Evolutionary conservation across 1,140 invertebrate species (phyloP), one percentile per base, ranked within the genome.

Genomic region (Galleria mellonella): DNA sequence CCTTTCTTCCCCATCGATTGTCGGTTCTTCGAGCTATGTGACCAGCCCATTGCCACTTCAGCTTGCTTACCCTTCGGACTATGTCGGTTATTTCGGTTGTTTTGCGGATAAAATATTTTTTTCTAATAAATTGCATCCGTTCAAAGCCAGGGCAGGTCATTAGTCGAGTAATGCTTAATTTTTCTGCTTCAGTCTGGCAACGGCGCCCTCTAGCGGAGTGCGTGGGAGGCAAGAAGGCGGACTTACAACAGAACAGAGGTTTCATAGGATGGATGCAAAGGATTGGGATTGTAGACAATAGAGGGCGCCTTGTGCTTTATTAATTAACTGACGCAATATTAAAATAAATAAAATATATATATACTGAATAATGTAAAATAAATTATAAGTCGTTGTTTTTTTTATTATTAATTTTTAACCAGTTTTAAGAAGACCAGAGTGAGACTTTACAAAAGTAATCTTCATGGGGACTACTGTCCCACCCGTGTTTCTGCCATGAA

Each of bases 261-360:
- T 83, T 83, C 41, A 74, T 83, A 7, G 61, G 53, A 0, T 83
- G 79, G 79, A 67, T 83, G 71, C 79, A 73, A 9, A 44, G 62
- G n/a, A 61, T 66, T 4, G 79, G 79, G 0, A 69, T 83, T 0
- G 55, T 83, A 0, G 76, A 83, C 28, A 67, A 55, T 4, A 76
- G 62, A 35, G 79, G 79, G 14, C 54, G 51, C 7, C 39, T 82
- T 4, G 57, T 59, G 0, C 8, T 63, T 17, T 37, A 28, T 12
- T 35, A 13, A 35, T 6, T 23, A 23, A 2, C 17, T 23, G 17
- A 23, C 17, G n/a, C n/a, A n/a, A n/a, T n/a, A 29, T 4, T 29
- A 5, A 29, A 29, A 29, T 29, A 5, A 29, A 29, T 5, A 29
- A 29, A 29, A 29, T 5, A 29, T 29, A 29, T 9, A 9, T 29